Evolutionary conservation across 2,888 invertebrate genomes (phyloP).

Genomic region (Dascillus cervinus): DNA sequence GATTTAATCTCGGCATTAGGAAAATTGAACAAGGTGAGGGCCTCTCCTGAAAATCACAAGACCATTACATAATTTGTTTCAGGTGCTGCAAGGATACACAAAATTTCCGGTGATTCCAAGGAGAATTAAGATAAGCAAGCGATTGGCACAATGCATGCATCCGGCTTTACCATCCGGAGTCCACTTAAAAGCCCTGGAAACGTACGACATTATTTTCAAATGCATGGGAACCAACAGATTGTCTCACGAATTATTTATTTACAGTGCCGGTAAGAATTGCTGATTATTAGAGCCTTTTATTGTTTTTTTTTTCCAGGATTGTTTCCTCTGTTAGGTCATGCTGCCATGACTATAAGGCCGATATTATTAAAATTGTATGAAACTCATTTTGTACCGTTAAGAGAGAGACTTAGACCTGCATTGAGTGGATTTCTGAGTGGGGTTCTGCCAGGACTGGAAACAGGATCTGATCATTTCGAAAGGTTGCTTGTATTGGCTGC

Average conservation of each 20-base stretch:
- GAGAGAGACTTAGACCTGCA: slow-evolving; percentile 67
- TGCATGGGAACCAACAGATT: slow-evolving; percentile 76
- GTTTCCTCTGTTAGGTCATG: slow-evolving; percentile 81
- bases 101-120: slow-evolving; percentile 82
- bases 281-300: slow-evolving; percentile 1
- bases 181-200: slow-evolving; percentile 84
- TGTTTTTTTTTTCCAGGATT: slow-evolving; percentile 50
- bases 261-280: slow-evolving; percentile 54
- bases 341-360: slow-evolving; percentile 84
- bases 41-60: too few relatives aligned
- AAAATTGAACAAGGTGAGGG: slow-evolving; percentile 85
- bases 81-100: slow-evolving; percentile 71
- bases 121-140: slow-evolving; percentile 79
- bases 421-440: slow-evolving; percentile 83
- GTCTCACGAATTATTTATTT: slow-evolving; percentile 76
- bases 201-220: slow-evolving; percentile 84
- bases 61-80: slow-evolving; percentile 20
- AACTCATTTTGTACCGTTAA: slow-evolving; percentile 77
- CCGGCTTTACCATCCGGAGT: slow-evolving; percentile 87
- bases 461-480: slow-evolving; percentile 76
- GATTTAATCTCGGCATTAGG: slow-evolving; percentile 85
- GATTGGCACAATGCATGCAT: slow-evolving; percentile 89
- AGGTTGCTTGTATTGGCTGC: slow-evolving; percentile 39
- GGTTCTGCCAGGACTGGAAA: slow-evolving; percentile 79
- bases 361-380: slow-evolving; percentile 77